Evolutionary conservation across 2,113 vertebrate species (phyloP), one percentile per base, ranked within the genome.

Genomic region (Periophthalmodon schlosseri): DNA sequence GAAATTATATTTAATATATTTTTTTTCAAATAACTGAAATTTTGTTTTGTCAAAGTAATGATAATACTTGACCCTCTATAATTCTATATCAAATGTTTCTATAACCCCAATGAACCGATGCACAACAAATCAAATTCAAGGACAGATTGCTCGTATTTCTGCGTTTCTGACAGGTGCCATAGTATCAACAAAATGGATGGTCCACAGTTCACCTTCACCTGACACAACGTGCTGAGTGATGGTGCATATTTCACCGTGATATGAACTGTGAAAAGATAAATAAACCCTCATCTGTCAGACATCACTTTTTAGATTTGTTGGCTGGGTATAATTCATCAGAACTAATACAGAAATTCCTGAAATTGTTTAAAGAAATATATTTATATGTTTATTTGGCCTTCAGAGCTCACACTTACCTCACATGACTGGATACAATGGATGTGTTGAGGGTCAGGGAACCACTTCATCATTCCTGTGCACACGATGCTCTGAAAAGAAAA

Each of bases 391-490:
- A 39, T 69, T 63, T 77, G 44, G 67, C 39, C 50, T 76, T 18
- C 68, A 70, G 66, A 4, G 12, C 58, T 20, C 66, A 10, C 39
- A 44, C 83, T 95, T 93, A 99, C 98, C 96, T 99, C 98, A 12
- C 98, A 99, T 0, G 97, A 96, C 78, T 93, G 95, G 87, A 99
- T 97, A 87, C 98, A 99, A 82, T 96, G 93, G 79, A 99, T 86
- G 85, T 88, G 84, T 0, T 86, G 78, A 18, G 96, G 96, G 68
- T 96, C 93, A 2, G 98, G 97, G 39, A 96, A 88, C 98, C 98
- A 99, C 15, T 77, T 95, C 85, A 93, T 91, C 89, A 90, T 85
- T 65, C 97, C 98, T 0, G 97, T 99, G 85, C 98, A 99, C 83
- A 99, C 92, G 0, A 99, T 95, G 73, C 85, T 94, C 97, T 99